Evolutionary conservation across 35 echinoderm and acorn worm species (phyloP).

Genomic region (Hemicentrotus pulcherrimus): DNA sequence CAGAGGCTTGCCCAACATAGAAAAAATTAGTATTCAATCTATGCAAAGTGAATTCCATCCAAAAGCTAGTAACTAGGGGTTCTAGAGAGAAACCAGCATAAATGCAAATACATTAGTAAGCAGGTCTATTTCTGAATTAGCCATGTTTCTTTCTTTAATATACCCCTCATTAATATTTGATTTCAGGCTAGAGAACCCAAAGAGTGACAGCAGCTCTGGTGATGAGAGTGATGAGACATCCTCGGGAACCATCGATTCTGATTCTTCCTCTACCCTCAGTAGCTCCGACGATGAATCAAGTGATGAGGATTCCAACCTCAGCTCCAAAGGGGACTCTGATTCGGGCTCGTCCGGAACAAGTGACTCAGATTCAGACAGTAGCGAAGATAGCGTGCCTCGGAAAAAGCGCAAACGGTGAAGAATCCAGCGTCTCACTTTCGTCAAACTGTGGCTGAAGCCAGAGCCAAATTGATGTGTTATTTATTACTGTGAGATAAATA

Average conservation of each 20-base stretch:
- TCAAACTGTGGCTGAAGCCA: neutral
- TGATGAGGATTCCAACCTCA: conserved; percentile 1
- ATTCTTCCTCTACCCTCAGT: conserved; percentile 46
- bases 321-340: conserved; percentile 32
- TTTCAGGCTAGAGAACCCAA: neutral
- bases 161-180: neutral
- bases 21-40: no score
- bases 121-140: no score
- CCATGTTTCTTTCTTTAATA: no score
- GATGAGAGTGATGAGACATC: conserved; percentile 55
- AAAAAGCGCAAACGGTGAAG: conserved; percentile 58
- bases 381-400: conserved; percentile 49
- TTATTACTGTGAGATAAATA: neutral
- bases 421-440: neutral
- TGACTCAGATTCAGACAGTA: conserved; percentile 43
- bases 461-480: neutral
- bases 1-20: no score
- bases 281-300: conserved; percentile 29
- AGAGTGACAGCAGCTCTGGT: conserved; percentile 28
- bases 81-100: no score
- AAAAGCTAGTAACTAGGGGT: no score
- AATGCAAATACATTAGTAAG: no score
- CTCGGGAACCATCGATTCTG: conserved; percentile 35
- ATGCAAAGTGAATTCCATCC: no score
- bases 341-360: conserved; percentile 21